Base-by-base conservation (phyloP, 2,797 vertebrate species). In the Parauchenoglanis ngamensis region DNA sequence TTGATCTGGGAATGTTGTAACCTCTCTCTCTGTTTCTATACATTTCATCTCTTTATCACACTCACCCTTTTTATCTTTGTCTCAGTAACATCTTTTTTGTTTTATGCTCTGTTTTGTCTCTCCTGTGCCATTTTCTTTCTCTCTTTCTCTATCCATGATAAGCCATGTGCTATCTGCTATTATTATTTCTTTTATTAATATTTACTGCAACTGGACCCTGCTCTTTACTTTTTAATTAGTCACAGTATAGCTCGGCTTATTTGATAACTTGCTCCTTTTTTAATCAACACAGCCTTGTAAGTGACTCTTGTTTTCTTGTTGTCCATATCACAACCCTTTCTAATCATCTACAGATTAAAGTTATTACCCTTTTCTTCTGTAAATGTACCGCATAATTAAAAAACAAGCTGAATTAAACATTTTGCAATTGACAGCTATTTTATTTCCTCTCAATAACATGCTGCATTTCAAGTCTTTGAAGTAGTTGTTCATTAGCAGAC, bases 1-100 rank as follows among this genome's bases (percentile, higher is more conserved):
- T 84, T 85, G 81, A 79, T 78, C 73, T 86, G 83, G 76, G 83
- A 86, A 87, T 54, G 57, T 19, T 76, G 28, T 87, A 88, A 87
- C 84, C 79, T 73, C 81, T 63, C 63, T 70, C 82, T 54, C 61
- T 44, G 28, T 84, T 87, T 87, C 23, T 82, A 35, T 49, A 59
- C 70, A 31, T 59, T 31, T 85, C 59, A 79, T 81, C 49, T 85
- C 72, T 49, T 85, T 81, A 84, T 85, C 35, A 81, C 65, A 79
- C 54, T 88, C 70, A 67, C 13, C 84, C 72, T 63, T 44, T 84
- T 84, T 77, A 77, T 77, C 86, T 67, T 77, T 84, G 80, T 63
- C 49, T 52, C 31, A 57, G 23, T 77, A 5, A 5, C 49, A 77
- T 77, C 57, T 57, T 59, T 84, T 72, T 28, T 77, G 28, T 23